phyloP scores from a whole-genome alignment of 2,113 vertebrate genomes.

The Prochilodus magdalenae region DNA sequence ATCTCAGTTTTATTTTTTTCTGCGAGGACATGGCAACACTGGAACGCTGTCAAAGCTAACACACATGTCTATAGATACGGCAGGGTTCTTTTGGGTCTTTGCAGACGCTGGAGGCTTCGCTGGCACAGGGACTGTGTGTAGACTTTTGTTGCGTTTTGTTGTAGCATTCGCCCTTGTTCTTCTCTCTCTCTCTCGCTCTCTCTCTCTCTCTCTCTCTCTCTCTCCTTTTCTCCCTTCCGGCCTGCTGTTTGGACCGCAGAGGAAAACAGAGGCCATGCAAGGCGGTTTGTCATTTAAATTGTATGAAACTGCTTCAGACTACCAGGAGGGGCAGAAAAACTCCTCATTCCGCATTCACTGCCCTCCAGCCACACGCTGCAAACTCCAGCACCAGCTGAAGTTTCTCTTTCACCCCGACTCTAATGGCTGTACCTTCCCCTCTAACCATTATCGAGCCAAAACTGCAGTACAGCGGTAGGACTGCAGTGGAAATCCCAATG shows the following conservation, averaged over 20 bases:
- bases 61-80: neutral
- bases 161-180: constrained; percentile 8
- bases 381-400: constrained; percentile 49
- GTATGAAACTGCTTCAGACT: constrained; percentile 65
- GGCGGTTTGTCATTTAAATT: constrained; percentile 70
- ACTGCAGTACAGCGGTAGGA: constrained; percentile 61
- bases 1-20: constrained; percentile 34
- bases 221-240: constrained; percentile 14
- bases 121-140: constrained; percentile 34
- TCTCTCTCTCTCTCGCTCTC: constrained; percentile 32
- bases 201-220: constrained; percentile 22
- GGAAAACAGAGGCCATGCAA: constrained; percentile 36
- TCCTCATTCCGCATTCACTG: constrained; percentile 50
- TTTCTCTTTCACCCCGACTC: constrained; percentile 43
- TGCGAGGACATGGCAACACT: constrained; percentile 61
- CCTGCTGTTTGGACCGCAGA: constrained; percentile 44
- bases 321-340: constrained; percentile 45
- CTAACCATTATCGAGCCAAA: constrained; percentile 71
- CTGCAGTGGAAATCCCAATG: constrained; percentile 59
- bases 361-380: constrained; percentile 47
- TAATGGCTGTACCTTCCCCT: constrained; percentile 66
- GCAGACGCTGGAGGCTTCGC: constrained; percentile 11
- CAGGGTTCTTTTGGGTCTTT: neutral
- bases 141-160: neutral
- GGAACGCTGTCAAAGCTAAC: constrained; percentile 5